Percentiles rank a stretch among this genome's conserved stretches.
Conservation (phyloP, 2,888 invertebrate species). For the Polyploca ridens region DNA sequence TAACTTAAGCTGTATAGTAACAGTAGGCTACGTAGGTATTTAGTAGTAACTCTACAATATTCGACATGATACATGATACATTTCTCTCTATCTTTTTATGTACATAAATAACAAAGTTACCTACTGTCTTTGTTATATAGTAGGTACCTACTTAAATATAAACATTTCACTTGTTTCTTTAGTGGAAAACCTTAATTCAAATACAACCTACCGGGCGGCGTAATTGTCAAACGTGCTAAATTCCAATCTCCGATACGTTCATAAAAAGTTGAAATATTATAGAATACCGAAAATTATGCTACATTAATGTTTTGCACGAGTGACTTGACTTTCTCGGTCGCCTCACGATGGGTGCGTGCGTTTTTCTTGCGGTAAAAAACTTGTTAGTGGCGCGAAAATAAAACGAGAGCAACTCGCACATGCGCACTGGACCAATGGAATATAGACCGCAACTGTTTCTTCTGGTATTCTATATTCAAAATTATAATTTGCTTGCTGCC, state of each 20-base stretch:
- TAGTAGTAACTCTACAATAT: too few species aligned
- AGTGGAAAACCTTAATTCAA: too few species aligned
- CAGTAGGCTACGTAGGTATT: too few species aligned
- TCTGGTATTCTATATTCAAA: not conserved
- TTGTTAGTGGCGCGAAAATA: constrained; percentile 58
- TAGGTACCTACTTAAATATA: too few species aligned
- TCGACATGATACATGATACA: too few species aligned
- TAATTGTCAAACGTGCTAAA: not conserved
- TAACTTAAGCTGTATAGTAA: too few species aligned
- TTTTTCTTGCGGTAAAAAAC: constrained; percentile 66
- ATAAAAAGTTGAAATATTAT: constrained; percentile 16
- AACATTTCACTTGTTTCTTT: too few species aligned
- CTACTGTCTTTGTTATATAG: too few species aligned
- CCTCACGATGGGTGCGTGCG: constrained; percentile 53
- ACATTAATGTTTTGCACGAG: constrained; percentile 52
- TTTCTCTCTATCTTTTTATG: too few species aligned
- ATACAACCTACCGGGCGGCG: not conserved
- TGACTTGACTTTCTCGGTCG: constrained; percentile 61
- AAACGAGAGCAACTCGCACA: constrained; percentile 50
- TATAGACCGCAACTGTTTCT: constrained; percentile 9
- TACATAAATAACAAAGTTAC: too few species aligned
- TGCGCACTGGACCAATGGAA: constrained; percentile 28
- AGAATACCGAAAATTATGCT: constrained; percentile 33
- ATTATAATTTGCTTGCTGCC: not conserved
- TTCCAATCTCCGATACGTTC: not conserved